Conservation (phyloP, 1,140 invertebrate genomes). For the Drosophila mayri region DNA sequence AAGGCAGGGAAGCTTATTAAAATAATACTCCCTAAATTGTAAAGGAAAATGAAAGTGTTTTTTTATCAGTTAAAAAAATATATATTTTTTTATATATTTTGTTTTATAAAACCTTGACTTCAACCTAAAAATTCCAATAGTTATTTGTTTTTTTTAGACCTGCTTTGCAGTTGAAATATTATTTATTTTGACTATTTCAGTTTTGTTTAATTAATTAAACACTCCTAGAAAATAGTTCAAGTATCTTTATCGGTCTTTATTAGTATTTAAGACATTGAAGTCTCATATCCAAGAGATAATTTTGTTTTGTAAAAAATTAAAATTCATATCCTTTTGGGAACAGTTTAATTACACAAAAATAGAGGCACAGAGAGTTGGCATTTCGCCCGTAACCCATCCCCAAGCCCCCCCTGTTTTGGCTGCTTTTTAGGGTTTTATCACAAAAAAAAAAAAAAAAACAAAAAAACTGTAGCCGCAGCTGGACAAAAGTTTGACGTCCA, state of each 20-base stretch:
- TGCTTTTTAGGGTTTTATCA: conserved; percentile 7
- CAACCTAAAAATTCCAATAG: not conserved
- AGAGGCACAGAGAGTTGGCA: conserved; percentile 18
- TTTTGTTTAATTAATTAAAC: not conserved
- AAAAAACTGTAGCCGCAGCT: conserved; percentile 63
- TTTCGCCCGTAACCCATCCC: conserved; percentile 1
- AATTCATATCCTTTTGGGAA: conserved; percentile 1
- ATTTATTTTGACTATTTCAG: not conserved
- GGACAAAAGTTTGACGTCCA: conserved; percentile 80
- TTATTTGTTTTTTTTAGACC: not conserved
- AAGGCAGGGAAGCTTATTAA: not conserved
- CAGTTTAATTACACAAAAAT: conserved; percentile 55
- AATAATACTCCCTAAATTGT: no score
- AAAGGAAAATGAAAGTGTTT: no score
- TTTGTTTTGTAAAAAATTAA: no score
- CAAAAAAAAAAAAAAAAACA: not conserved
- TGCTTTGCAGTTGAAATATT: not conserved
- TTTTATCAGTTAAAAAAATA: no score
- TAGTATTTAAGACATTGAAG: not conserved
- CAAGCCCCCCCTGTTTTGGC: not conserved
- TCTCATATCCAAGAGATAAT: no score
- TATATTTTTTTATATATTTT: no score
- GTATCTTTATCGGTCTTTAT: not conserved
- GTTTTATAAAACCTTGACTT: not conserved
- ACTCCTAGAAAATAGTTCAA: not conserved